These are phyloP conservation scores for Siniperca knerii DNA, from an alignment of 2,113 vertebrate genomes.

Conservation along the genomic window DNA sequence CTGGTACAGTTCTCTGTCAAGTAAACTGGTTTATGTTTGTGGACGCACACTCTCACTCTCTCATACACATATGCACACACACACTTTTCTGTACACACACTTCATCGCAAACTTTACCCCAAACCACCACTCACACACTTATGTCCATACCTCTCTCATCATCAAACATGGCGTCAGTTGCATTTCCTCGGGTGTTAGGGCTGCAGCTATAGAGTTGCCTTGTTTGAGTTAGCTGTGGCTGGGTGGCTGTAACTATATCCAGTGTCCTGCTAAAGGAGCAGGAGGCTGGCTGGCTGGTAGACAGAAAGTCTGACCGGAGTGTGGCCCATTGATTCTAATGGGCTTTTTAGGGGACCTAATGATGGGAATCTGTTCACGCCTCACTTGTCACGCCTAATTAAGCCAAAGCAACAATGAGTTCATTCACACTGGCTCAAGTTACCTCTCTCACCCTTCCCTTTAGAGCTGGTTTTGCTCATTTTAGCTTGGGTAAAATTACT, in stretches of 20 bases:
- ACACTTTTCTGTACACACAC: constrained; percentile 47
- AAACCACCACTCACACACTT: constrained; percentile 48
- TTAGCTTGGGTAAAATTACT: constrained; percentile 50
- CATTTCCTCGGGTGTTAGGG: constrained; percentile 86
- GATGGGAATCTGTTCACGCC: constrained; percentile 97
- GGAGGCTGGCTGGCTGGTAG: constrained; percentile 82
- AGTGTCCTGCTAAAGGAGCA: constrained; percentile 81
- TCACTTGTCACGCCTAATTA: constrained; percentile 89
- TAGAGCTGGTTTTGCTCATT: constrained; percentile 64
- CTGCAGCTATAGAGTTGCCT: constrained; percentile 78
- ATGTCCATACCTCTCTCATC: constrained; percentile 54
- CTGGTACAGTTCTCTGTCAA: constrained; percentile 58
- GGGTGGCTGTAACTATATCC: constrained; percentile 90
- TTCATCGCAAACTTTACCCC: constrained; percentile 12
- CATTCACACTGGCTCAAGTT: constrained; percentile 87
- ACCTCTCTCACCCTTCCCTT: constrained; percentile 65
- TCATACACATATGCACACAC: constrained; percentile 10
- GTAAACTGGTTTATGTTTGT: constrained; percentile 57
- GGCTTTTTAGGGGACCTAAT: constrained; percentile 90
- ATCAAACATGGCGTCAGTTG: constrained; percentile 87
- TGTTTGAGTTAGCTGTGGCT: constrained; percentile 75
- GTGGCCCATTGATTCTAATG: constrained; percentile 94
- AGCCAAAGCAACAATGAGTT: constrained; percentile 88
- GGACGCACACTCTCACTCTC: constrained; percentile 29
- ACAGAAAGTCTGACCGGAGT: constrained; percentile 92